Percentiles rank a stretch among this genome's conserved stretches.
Evolutionary conservation across 2,888 invertebrate genomes (phyloP).

Genomic region (Aspidiotus rigidus): DNA sequence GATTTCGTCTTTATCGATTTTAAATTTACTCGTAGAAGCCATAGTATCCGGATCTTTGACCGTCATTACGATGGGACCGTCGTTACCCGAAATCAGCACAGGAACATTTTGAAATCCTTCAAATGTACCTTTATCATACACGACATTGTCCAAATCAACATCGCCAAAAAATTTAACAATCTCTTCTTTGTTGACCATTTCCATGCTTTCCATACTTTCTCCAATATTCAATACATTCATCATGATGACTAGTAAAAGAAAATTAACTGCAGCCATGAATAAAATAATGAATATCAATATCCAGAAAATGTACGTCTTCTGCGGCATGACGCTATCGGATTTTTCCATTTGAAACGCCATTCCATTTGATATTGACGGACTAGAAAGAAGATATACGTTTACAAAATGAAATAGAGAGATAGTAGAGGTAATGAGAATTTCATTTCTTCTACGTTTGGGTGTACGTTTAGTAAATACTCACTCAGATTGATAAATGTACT

Average conservation of each 20-base stretch:
- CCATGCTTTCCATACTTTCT: conserved; percentile 73
- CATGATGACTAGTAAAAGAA: conserved; percentile 69
- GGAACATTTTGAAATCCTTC: conserved; percentile 46
- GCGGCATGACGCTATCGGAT: conserved; percentile 15
- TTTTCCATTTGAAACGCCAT: background rate
- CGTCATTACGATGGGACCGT: conserved; percentile 42
- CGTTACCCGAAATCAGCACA: conserved; percentile 44
- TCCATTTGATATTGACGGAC: background rate
- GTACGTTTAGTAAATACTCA: too few species aligned
- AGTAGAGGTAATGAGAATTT: too few species aligned
- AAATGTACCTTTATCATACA: conserved; percentile 60
- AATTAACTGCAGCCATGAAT: conserved; percentile 62
- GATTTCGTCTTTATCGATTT: background rate
- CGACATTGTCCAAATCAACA: conserved; percentile 65
- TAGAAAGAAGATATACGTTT: background rate
- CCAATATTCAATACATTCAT: conserved; percentile 70
- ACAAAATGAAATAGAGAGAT: background rate
- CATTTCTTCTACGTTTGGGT: too few species aligned
- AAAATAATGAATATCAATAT: conserved; percentile 17
- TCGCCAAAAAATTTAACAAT: conserved; percentile 69
- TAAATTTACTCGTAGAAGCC: conserved; percentile 14
- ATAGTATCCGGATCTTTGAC: conserved; percentile 48
- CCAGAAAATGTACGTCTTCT: conserved; percentile 27
- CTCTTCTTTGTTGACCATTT: conserved; percentile 63
- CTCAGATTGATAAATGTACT: too few species aligned